These are phyloP conservation scores for Crotophaga sulcirostris DNA, from an alignment of 2,113 vertebrate genomes.

Conservation along the genomic window DNA sequence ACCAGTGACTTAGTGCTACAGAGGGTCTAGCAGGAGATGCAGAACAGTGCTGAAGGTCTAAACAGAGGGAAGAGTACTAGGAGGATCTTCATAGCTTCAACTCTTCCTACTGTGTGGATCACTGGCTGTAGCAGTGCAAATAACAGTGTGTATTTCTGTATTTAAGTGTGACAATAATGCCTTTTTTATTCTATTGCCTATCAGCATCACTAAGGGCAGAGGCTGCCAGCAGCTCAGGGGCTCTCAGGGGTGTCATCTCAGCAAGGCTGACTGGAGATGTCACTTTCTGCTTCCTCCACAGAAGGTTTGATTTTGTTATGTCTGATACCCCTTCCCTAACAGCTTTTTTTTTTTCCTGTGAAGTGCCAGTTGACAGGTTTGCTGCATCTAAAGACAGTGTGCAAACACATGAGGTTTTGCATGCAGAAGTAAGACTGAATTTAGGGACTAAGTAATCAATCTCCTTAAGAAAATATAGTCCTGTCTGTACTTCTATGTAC, in stretches of 20 bases:
- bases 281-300: background rate
- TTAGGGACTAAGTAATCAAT: background rate
- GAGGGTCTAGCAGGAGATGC: background rate
- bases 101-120: background rate
- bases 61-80: background rate
- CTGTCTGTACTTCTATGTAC: background rate
- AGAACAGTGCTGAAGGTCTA: background rate
- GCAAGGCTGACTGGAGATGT: background rate
- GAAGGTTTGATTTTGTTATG: background rate
- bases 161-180: background rate
- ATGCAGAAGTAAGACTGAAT: background rate
- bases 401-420: background rate
- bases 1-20: background rate
- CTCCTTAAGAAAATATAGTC: background rate
- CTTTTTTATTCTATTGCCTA: background rate
- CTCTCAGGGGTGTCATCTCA: background rate
- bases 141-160: background rate
- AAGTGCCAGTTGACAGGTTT: background rate
- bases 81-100: background rate
- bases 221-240: background rate
- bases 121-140: background rate
- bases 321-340: fast-evolving
- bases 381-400: background rate
- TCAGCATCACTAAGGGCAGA: background rate
- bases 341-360: background rate